Evolutionary conservation across 1,140 invertebrate genomes (phyloP), one percentile per base, ranked within the genome.

Genomic region (Capitella teleta): DNA sequence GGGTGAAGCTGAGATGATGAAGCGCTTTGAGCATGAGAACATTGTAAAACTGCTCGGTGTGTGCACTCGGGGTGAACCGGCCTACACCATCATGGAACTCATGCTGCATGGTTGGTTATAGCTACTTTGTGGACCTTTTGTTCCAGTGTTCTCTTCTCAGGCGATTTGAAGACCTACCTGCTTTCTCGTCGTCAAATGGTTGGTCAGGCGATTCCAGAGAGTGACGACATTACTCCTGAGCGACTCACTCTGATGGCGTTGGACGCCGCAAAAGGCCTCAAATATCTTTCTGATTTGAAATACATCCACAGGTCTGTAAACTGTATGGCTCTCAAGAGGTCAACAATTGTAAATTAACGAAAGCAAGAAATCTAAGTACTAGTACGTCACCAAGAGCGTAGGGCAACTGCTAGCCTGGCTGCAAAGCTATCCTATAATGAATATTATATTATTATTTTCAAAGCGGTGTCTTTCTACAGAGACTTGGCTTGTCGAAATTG

Each of bases 1-100:
- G n/a, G 84, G 85, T 46, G 90, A 94, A 66, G 88, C 88, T 0
- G 86, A 90, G 63, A 80, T 87, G 19, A 92, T 95, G 85, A 92
- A 92, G 61, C 76, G 83, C 40, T 88, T 94, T 65, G 82, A 88
- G 42, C 89, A 95, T 64, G 82, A 82, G 54, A 72, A 72, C 51
- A 70, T 72, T 44, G 70, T 71, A 16, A 53, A 63, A 23, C 56
- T 72, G 42, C 52, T 68, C 23, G 70, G 68, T 16, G 70, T 72
- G 14, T 69, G 67, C 51, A 72, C 70, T 1, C 50, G 66, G 21
- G 66, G 59, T 1, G 67, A 72, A 43, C 69, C 68, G 8, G 59
- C 66, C 10, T 68, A 68, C 41, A 58, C 61, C 28, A 58, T 72
- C 26, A 72, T 72, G 68, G 68, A 71, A 47, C 70, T 68, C 48